A percentile compares a stretch with the other conserved stretches of the same genome.
phyloP scores from a whole-genome alignment of 2,113 vertebrate species.

The Semicossyphus pulcher region DNA sequence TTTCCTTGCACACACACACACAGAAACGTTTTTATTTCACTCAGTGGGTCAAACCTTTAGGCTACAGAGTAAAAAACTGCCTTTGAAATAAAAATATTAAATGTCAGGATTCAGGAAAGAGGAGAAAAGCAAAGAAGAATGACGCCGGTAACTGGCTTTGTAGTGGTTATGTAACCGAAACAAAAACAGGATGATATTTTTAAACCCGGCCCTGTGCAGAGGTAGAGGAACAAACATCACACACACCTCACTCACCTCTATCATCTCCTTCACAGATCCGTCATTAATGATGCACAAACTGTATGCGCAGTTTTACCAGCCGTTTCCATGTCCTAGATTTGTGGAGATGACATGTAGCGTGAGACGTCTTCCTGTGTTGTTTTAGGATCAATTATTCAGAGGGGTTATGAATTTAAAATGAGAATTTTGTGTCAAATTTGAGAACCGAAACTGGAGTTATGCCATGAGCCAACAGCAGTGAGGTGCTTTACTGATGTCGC shows the following conservation, averaged over 20 bases:
- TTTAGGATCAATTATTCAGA: constrained; percentile 57
- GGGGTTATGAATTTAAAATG: constrained; percentile 45
- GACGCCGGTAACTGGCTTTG: neutral
- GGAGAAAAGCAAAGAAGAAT: neutral
- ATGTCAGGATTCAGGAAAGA: neutral
- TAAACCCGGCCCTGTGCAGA: constrained; percentile 27
- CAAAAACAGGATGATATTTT: constrained; percentile 38
- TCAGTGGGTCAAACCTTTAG: neutral
- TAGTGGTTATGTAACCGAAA: constrained; percentile 39
- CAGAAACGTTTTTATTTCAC: neutral
- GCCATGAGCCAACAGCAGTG: neutral
- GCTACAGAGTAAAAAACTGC: neutral
- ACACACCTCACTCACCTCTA: constrained; percentile 36
- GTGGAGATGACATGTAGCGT: constrained; percentile 24
- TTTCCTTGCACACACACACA: neutral
- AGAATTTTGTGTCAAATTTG: constrained; percentile 6
- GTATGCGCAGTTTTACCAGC: constrained; percentile 23
- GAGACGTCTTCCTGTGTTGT: constrained; percentile 34
- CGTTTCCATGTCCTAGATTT: constrained; percentile 49
- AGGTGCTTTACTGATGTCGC: too few relatives aligned
- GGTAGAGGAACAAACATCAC: constrained; percentile 36
- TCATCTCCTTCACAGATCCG: constrained; percentile 16
- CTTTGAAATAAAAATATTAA: neutral
- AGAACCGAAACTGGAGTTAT: constrained; percentile 1
- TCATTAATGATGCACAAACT: constrained; percentile 45